Percentiles rank a stretch among this genome's conserved stretches.
phyloP scores from a whole-genome alignment of 2,797 vertebrate genomes.

The Crenichthys baileyi region DNA sequence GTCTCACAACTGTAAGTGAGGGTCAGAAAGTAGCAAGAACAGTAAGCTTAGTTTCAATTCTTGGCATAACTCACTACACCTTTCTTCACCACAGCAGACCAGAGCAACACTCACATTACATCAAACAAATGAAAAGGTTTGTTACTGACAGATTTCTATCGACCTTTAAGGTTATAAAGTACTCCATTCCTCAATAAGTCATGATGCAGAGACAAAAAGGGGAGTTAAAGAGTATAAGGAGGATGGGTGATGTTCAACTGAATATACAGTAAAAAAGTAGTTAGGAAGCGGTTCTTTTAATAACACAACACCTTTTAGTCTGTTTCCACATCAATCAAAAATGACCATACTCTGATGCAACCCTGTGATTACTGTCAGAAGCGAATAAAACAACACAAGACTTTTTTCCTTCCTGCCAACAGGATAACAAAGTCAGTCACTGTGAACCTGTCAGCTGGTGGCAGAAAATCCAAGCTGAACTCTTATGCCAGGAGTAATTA shows the following conservation, averaged over 20 bases:
- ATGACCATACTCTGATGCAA: conserved; percentile 27
- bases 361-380: conserved; percentile 35
- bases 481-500: conserved; percentile 60
- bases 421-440: conserved; percentile 29
- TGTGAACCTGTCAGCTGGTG: conserved; percentile 36
- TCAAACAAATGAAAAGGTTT: background rate
- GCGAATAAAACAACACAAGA: conserved; percentile 45
- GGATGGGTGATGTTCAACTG: background rate
- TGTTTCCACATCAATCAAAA: conserved; percentile 14
- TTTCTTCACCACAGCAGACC: background rate
- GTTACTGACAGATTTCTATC: background rate
- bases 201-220: background rate
- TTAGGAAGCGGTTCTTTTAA: background rate
- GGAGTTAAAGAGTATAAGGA: background rate
- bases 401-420: conserved; percentile 5
- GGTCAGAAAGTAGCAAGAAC: background rate
- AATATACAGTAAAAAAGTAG: background rate
- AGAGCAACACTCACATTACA: background rate
- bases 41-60: background rate
- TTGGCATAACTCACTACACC: no score
- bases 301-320: background rate
- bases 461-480: conserved; percentile 51
- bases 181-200: background rate
- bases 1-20: background rate
- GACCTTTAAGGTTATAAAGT: background rate